Base-by-base conservation (phyloP, 2,888 invertebrate genomes). In the Seira musarum region DNA sequence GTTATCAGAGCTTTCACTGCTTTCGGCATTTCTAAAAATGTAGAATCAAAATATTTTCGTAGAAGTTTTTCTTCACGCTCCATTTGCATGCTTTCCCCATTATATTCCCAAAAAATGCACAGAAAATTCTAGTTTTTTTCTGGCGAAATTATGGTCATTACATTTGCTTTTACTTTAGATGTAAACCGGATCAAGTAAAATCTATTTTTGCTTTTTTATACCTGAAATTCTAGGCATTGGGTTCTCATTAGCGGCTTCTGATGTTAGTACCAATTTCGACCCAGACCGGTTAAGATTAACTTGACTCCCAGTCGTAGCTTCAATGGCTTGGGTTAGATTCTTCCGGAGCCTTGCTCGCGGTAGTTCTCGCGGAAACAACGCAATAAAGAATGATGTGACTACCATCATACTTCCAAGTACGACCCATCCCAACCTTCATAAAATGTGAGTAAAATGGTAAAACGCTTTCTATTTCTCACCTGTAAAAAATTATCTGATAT, bases 331-430 rank as follows among this genome's bases (percentile, higher is more conserved):
- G 1, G 68, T 79, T 60, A 82, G 79, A 30, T 83, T 66, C 63
- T 81, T 84, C 72, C 81, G 71, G 60, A 83, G 67, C n/a, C 57
- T 87, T 70, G 89, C 88, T 79, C 89, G 88, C 1, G 90, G 91
- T 72, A 92, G 88, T 81, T 91, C 89, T 64, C 90, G 89, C 0
- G 94, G 94, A 86, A 93, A 94, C 87, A 93, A 89, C 0, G 92
- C 92, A 81, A 94, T 91, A 0, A 93, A 88, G 15, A 92, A 87
- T 0, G 92, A 90, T 80, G 93, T 91, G 21, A 92, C 84, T 19
- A 92, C 88, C 91, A 93, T 92, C 0, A 91, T 88, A 0, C 88
- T 84, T 13, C 91, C 91, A 22, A 92, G 88, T n/a, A 90, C 87
- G 1, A 90, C 84, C 88, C 90, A 91, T 1, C 90, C 88, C 87